Evolutionary conservation across 1,140 invertebrate genomes (phyloP), one percentile per base, ranked within the genome.

Genomic region (Drosophila arawakana): DNA sequence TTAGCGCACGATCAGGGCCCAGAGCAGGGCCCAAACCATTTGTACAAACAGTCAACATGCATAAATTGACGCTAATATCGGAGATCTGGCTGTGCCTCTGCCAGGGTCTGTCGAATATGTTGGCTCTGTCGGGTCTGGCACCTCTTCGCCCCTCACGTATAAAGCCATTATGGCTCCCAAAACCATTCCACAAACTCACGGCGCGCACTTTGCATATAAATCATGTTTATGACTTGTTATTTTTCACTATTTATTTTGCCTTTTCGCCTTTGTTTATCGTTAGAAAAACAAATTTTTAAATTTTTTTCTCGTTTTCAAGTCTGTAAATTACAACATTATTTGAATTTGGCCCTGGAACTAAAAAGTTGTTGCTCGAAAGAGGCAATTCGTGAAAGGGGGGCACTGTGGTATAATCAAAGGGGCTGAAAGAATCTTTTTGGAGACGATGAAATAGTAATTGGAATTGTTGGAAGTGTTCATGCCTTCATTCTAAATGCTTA

Each of bases 221-320:
- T 86, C 83, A 86, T 88, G 86, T 88, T 86, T 86, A 88, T 86
- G 83, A 86, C 83, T 86, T 80, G 83, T 86, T 88, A 86, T 86
- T 86, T 86, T 83, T 88, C 84, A 86, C 83, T 88, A 88, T 86
- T 86, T 86, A 82, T 83, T 86, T 86, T 76, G 18, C 69, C 61
- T 80, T 66, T 79, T 80, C 44, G 52, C 52, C 61, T 73, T 65
- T 88, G 80, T 80, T 86, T 88, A 85, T 81, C 63, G 81, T 50
- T 61, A 34, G 75, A 69, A 82, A 72, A 75, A 73, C 81, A 85
- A 68, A 67, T 61, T 73, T 67, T 79, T 61, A 66, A 46, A 61
- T 74, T 55, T 55, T 15, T n/a, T 57, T 55, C 52, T 50, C 59
- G 57, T 60, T 63, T 78, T 82, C 52, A 49, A 30, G 35, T 65